Evolutionary conservation across 1,140 invertebrate genomes (phyloP), one percentile per base, ranked within the genome.

Genomic region (Ips typographus): DNA sequence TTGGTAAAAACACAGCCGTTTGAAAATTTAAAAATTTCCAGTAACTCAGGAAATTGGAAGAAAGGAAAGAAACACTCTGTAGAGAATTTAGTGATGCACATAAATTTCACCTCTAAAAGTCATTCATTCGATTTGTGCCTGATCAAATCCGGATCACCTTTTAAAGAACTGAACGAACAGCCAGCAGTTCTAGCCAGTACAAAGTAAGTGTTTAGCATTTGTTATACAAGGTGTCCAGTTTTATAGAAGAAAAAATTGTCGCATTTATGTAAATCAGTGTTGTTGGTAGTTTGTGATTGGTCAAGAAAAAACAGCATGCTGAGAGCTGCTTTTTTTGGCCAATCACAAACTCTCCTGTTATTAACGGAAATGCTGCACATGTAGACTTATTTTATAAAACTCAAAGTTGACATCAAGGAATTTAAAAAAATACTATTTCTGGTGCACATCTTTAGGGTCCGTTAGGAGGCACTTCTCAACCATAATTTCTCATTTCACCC

Each of bases 1-100:
- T 43, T 51, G 38, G 58, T 70, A 2, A 55, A 41, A 53, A 53
- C 22, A 2, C 52, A 70, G 36, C 57, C 61, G 5, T 39, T 72
- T 39, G 68, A 70, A 8, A 53, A 39, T 36, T 8, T 72, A 7
- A 72, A 72, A 51, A 55, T 72, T 42, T 44, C 63, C 2, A 70
- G 71, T 40, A 72, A 72, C 51, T 65, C 71, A 36, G 67, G 62
- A 42, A 70, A 63, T 51, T 72, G 62, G 67, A 59, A 51, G 57
- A 52, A 42, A 52, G 71, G 71, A 8, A 60, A 65, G 49, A 40
- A 58, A 36, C 67, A 70, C 43, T 64, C 63, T 7, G 51, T 72
- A n/a, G 68, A 70, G 36, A 61, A 43, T 40, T 43, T 72, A 37
- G 59, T 71, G 40, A 36, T 38, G 1, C 70, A 71, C n/a, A 49